Evolutionary conservation across 1,140 invertebrate species (phyloP).

Genomic region (Pseudomyrmex concolor): DNA sequence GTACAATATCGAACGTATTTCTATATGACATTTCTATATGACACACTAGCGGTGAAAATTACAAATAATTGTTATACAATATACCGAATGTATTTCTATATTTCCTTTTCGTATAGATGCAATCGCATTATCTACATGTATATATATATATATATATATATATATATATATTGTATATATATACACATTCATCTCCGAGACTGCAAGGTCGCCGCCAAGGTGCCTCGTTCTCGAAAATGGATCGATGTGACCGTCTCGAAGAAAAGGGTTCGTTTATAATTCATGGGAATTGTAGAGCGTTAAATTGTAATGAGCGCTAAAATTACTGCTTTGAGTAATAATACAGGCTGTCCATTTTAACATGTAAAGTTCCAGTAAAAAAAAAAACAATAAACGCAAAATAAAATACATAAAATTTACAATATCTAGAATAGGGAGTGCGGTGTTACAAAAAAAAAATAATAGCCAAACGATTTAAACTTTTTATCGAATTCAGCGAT

Average conservation of each 20-base stretch:
- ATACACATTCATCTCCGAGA: constrained; percentile 8
- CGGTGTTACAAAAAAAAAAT: not conserved
- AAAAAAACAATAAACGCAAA: not conserved
- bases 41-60: too few relatives aligned
- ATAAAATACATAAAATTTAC: not conserved
- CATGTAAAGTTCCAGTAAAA: not conserved
- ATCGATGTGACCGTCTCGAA: constrained; percentile 52
- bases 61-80: not conserved
- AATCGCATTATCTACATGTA: constrained; percentile 39
- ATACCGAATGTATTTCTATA: not conserved
- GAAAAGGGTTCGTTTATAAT: constrained; percentile 52
- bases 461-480: not conserved
- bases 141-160: not conserved
- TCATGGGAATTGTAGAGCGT: constrained; percentile 14
- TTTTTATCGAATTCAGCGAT: not conserved
- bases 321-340: constrained; percentile 17
- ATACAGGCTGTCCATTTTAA: not conserved
- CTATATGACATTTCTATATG: too few relatives aligned
- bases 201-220: constrained; percentile 35
- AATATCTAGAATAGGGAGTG: not conserved
- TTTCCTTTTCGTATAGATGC: constrained; percentile 53
- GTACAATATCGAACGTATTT: too few relatives aligned
- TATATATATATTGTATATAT: not conserved
- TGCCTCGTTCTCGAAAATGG: constrained; percentile 54
- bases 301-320: not conserved